These are phyloP conservation scores for Lasius fuliginosus DNA, from an alignment of 2,888 invertebrate species.

Conservation along the genomic window DNA sequence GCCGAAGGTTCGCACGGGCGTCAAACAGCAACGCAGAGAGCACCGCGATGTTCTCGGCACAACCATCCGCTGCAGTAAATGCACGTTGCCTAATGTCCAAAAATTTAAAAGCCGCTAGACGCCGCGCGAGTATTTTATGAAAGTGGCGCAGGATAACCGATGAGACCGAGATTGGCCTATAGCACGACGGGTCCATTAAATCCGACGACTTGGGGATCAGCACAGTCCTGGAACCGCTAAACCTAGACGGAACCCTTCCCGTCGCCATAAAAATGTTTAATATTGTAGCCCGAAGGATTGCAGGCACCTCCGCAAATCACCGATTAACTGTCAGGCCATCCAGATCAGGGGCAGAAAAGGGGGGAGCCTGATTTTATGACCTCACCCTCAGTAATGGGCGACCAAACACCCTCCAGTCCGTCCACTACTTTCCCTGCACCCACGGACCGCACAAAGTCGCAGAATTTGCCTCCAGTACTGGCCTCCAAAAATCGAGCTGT, in stretches of 20 bases:
- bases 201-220: neutral
- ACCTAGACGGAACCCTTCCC: neutral
- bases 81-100: neutral
- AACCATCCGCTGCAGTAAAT: neutral
- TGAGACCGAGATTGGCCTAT: neutral
- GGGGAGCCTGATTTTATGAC: neutral
- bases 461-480: neutral
- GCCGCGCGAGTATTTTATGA: neutral
- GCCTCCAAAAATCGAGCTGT: neutral
- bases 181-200: neutral
- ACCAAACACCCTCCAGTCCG: neutral
- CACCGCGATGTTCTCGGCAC: neutral
- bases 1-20: neutral
- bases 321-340: neutral
- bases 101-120: neutral
- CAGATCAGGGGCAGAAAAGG: neutral
- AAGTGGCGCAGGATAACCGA: neutral
- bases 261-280: neutral
- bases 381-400: neutral
- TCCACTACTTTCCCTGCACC: too few species aligned
- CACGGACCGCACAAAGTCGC: too few species aligned
- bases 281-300: neutral
- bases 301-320: neutral
- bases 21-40: neutral
- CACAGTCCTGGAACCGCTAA: neutral